phyloP scores from a whole-genome alignment of 2,888 invertebrate genomes.

The Macaria notata region DNA sequence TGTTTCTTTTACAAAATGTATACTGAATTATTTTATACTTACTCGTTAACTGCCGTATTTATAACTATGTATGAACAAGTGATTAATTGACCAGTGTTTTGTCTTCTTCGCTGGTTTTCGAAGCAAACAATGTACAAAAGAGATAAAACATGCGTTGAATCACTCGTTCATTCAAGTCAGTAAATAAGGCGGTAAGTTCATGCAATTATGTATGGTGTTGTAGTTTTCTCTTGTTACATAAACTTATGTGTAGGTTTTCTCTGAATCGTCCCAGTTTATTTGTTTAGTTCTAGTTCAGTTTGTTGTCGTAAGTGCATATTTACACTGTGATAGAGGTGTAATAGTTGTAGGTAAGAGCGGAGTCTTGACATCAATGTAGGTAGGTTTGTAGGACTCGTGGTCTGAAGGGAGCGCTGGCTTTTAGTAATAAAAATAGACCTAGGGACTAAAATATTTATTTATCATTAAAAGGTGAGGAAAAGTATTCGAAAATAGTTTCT shows the following conservation, averaged over 20 bases:
- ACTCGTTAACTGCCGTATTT: conserved; percentile 27
- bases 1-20: conserved; percentile 40
- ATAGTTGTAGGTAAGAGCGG: conserved; percentile 66
- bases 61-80: too few species aligned
- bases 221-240: conserved; percentile 39
- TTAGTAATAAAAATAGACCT: conserved; percentile 6
- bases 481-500: too few species aligned
- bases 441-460: neutral
- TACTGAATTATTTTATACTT: conserved; percentile 31
- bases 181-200: conserved; percentile 16
- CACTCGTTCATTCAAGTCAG: too few species aligned
- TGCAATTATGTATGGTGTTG: conserved; percentile 45
- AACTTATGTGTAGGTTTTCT: conserved; percentile 36
- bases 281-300: conserved; percentile 51
- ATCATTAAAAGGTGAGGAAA: too few species aligned
- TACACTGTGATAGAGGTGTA: conserved; percentile 81
- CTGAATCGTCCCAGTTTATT: conserved; percentile 54
- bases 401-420: conserved; percentile 23
- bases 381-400: conserved; percentile 35
- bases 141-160: too few species aligned
- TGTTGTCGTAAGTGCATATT: conserved; percentile 75
- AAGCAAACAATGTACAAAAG: too few species aligned
- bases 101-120: too few species aligned
- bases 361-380: conserved; percentile 67
- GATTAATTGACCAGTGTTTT: too few species aligned